Evolutionary conservation across 2,888 invertebrate genomes (phyloP), one percentile per base, ranked within the genome.

Genomic region (Platerodrilus igneus): DNA sequence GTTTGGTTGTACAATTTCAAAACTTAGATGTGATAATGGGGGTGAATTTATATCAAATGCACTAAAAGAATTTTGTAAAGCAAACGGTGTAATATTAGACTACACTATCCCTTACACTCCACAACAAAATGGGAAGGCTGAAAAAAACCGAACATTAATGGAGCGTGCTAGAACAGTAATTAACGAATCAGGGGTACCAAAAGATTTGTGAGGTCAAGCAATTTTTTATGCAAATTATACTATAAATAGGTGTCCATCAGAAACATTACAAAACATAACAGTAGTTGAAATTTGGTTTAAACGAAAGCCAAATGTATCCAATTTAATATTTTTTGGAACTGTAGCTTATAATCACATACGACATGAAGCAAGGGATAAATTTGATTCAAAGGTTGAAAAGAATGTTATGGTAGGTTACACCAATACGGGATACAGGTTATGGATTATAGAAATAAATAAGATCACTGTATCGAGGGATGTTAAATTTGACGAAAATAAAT

Each of bases 401-500:
- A n/a, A 17, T 14, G 16, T 27, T 6, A 25, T 25, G 25, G 25
- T 25, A 10, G 25, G 25, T 9, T 25, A 27, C 27, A 9, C n/a
- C n/a, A n/a, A n/a, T n/a, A 27, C 15, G 15, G 27, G 27, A 8
- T 27, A 15, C 16, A 27, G 27, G 16, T 14, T 27, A n/a, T 27
- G 27, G 27, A 27, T n/a, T 14, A 27, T 15, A 17, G 27, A 27
- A 27, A n/a, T n/a, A n/a, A n/a, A n/a, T n/a, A 27, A 27, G 27
- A 6, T 27, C n/a, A 27, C 16, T 27, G 4, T 27, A 9, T 15
- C 27, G 5, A 27, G 15, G 9, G 27, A 27, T 15, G 27, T 27
- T 4, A 27, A 27, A 15, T 11, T 27, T 27, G 14, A 27, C 16
- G 14, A 27, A n/a, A n/a, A n/a, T n/a, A n/a, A n/a, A n/a, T n/a